Evolutionary conservation across 2,888 invertebrate species (phyloP), one percentile per base, ranked within the genome.

Genomic region (Dasysyrphus albostriatus): DNA sequence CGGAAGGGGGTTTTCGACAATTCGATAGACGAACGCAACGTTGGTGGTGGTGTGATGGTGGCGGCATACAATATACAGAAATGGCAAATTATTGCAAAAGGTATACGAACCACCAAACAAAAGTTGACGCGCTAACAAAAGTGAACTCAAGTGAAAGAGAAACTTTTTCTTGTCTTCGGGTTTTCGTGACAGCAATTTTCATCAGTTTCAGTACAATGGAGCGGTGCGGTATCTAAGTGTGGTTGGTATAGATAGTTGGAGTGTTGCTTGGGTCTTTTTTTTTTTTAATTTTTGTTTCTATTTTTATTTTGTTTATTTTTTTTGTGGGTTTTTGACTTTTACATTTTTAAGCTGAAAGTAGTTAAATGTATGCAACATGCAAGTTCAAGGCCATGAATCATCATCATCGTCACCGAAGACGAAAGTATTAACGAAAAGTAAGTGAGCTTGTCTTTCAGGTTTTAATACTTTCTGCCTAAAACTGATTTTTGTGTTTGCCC

Each of bases 111-210:
- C 47, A 65, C 85, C 63, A 74, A 78, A 83, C 87, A 87, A 87
- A 87, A 78, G 78, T 75, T 83, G 83, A 83, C 74, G 75, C 87
- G 83, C 82, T 42, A 87, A 87, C 87, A 87, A 87, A 87, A 83
- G 87, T 87, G 78, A 87, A 83, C 83, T 78, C 78, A 83, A 87
- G 87, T 87, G 87, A 87, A 87, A 87, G 87, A 87, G 87, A 87
- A 87, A 87, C 87, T 87, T 78, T 87, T 82, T 83, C 87, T 83
- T 75, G 87, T 78, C 49, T 67, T 79, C 72, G 74, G 14, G 72
- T 78, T 67, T 87, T 87, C 87, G 87, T 87, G 87, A 87, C 87
- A 87, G 87, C 70, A 87, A 87, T 87, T 87, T 87, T 87, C 87
- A 87, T 83, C 87, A 87, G 78, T 16, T 69, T 44, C 14, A 47